Base-by-base conservation (phyloP, 2,797 vertebrate genomes). In the Myripristis jacobus region DNA sequence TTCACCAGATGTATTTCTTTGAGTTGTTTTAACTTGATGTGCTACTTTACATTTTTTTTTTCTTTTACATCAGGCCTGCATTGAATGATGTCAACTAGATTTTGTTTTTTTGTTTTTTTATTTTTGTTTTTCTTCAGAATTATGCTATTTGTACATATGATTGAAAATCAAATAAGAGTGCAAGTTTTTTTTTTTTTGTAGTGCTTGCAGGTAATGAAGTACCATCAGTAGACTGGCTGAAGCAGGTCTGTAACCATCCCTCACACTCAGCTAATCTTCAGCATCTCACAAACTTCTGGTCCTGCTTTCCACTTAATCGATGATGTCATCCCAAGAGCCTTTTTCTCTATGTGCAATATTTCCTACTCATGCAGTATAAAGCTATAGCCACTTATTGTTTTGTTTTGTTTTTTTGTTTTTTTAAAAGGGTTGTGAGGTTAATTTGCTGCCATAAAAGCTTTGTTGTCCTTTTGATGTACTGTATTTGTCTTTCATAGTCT, bases 321-420 rank as follows among this genome's bases (percentile, higher is more conserved):
- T 90, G 91, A 91, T 91, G 91, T 92, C 91, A 91, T 90, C 85
- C 82, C 81, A 52, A 81, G 70, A 91, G 87, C 88, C 90, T 90
- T 90, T 87, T 85, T 80, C 77, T 89, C 81, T 70, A 73, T 89
- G 87, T 91, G 87, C 88, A 90, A 88, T 90, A 90, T 81, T 83
- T 85, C 75, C 77, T 85, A 18, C 73, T 81, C 73, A 80, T 79
- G 73, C 83, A 65, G 73, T 82, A 75, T 68, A 69, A 73, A 59
- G 72, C 73, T 81, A 75, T 74, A 82, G 65, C 77, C 82, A 83
- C 53, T 81, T 66, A 59, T 65, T 63, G 51, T 66, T 75, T 73
- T 66, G 70, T 44, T 65, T 65, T 47, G 64, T 75, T 73, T 66
- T 72, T 44, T 81, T 66, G 56, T 65, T 63, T 47, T 66, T 75